These are phyloP conservation scores for Eupleurogrammus muticus DNA, from an alignment of 2,797 vertebrate species.

Conservation along the genomic window DNA sequence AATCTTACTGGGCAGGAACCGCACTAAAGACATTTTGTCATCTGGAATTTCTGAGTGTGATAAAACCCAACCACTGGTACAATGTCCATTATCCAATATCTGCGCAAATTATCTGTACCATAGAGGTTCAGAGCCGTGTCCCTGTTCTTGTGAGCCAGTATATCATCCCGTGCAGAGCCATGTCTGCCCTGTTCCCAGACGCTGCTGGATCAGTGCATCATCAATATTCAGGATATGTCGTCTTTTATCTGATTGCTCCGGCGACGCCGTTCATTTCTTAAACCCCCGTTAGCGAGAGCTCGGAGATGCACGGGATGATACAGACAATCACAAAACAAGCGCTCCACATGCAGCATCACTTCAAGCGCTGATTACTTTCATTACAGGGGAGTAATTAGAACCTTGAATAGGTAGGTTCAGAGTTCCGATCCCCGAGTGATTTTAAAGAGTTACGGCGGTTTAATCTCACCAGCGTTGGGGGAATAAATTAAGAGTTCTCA, in stretches of 20 bases:
- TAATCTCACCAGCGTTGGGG: slow-evolving; percentile 61
- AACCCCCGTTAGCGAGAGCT: slow-evolving; percentile 55
- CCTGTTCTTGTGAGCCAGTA: not conserved
- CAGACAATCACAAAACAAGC: slow-evolving; percentile 65
- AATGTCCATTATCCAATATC: not conserved
- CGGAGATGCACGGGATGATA: slow-evolving; percentile 59
- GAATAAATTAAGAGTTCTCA: slow-evolving; percentile 55
- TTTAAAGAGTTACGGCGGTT: slow-evolving; percentile 53
- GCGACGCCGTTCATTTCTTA: slow-evolving; percentile 58
- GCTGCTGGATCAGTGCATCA: slow-evolving; percentile 26
- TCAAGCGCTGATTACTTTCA: slow-evolving; percentile 73
- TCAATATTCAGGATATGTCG: slow-evolving; percentile 52
- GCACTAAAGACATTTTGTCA: not conserved
- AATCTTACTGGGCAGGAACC: not conserved
- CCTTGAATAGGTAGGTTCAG: slow-evolving; percentile 58
- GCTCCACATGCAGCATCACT: slow-evolving; percentile 51
- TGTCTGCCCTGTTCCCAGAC: slow-evolving; percentile 12
- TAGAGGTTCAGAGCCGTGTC: not conserved
- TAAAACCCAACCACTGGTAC: not conserved
- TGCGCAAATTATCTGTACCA: not conserved
- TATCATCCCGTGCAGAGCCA: not conserved
- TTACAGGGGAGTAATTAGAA: slow-evolving; percentile 73
- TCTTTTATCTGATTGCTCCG: slow-evolving; percentile 61
- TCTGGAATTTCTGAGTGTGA: not conserved
- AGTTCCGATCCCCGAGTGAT: slow-evolving; percentile 54